Percentiles rank a stretch among this genome's conserved stretches.
Evolutionary conservation across 2,113 vertebrate species (phyloP).

Genomic region (Hirundichthys speculiger): DNA sequence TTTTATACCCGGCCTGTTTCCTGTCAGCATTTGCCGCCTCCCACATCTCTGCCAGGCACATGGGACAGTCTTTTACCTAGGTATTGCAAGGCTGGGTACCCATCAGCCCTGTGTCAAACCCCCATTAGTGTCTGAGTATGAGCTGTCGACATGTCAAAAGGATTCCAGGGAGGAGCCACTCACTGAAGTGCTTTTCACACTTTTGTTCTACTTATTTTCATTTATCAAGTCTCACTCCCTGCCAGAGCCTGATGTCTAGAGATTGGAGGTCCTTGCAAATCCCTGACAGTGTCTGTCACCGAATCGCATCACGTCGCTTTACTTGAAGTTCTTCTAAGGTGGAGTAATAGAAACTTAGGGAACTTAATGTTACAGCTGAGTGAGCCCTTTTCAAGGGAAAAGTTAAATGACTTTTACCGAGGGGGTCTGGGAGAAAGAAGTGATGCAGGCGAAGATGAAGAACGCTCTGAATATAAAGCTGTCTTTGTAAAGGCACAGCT

Average conservation of each 20-base stretch:
- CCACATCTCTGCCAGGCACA: conserved; percentile 17
- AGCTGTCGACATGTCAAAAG: conserved; percentile 59
- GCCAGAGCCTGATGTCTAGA: conserved; percentile 57
- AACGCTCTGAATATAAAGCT: not conserved
- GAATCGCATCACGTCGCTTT: conserved; percentile 39
- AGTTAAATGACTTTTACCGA: conserved; percentile 26
- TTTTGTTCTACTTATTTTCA: conserved; percentile 62
- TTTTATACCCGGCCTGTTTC: conserved; percentile 1
- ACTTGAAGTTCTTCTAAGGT: conserved; percentile 46
- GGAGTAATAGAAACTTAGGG: conserved; percentile 61
- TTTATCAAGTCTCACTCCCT: conserved; percentile 54
- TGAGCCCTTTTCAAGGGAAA: conserved; percentile 46
- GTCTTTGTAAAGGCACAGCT: not conserved
- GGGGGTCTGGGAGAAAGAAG: not conserved
- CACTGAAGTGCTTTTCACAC: conserved; percentile 50
- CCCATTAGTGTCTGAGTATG: conserved; percentile 57
- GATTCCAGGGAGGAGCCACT: conserved; percentile 43
- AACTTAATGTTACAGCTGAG: conserved; percentile 70
- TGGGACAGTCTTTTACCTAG: conserved; percentile 46
- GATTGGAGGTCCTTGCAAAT: conserved; percentile 60
- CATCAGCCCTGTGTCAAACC: conserved; percentile 56
- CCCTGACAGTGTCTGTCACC: conserved; percentile 56
- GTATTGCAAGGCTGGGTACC: conserved; percentile 41
- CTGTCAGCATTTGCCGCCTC: conserved; percentile 17
- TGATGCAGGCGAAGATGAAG: not conserved